Base-by-base conservation (phyloP, 1,140 invertebrate genomes). In the Phenacoccus solenopsis region DNA sequence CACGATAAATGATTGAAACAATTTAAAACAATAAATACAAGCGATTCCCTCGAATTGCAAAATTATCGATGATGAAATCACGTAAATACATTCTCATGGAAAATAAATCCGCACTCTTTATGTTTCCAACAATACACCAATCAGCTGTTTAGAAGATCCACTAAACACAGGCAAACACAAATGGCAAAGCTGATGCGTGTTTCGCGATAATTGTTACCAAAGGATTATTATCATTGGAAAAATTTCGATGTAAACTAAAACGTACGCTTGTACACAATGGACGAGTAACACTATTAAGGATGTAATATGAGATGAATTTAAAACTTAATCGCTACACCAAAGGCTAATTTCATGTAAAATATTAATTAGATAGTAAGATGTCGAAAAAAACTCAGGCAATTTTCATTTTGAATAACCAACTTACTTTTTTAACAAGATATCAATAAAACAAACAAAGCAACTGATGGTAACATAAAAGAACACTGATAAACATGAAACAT, bases 401-500 rank as follows among this genome's bases (percentile, higher is more conserved):
- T 64, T 64, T 20, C 16, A 25, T 22, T 64, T 27, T 25, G 59
- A 25, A 27, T 27, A 10, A 16, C 9, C 2, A 25, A 25, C 25
- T 64, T 64, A 24, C 59, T 27, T 64, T 64, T 64, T 64, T 64
- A 24, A 64, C 22, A 2, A 25, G 59, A 64, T 64, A 64, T 25
- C 59, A 64, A 20, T 24, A 25, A 64, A 3, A 64, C 59, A 64
- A 64, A 64, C 59, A 64, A 64, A 64, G 59, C 59, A 64, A 64
- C 59, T 64, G 59, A 64, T 64, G 59, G 25, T 24, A 64, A 64
- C 21, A 64, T 64, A 64, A 64, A 64, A 27, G 25, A 64, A 27
- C 59, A 64, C 59, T 64, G 59, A 64, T 64, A 64, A 64, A 25
- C 59, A 27, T 64, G 25, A 27, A 64, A 64, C 59, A 64, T 64